A percentile compares a stretch with the other conserved stretches of the same genome.
Conservation (phyloP, 2,113 vertebrate genomes). For the Arenaria interpres region DNA sequence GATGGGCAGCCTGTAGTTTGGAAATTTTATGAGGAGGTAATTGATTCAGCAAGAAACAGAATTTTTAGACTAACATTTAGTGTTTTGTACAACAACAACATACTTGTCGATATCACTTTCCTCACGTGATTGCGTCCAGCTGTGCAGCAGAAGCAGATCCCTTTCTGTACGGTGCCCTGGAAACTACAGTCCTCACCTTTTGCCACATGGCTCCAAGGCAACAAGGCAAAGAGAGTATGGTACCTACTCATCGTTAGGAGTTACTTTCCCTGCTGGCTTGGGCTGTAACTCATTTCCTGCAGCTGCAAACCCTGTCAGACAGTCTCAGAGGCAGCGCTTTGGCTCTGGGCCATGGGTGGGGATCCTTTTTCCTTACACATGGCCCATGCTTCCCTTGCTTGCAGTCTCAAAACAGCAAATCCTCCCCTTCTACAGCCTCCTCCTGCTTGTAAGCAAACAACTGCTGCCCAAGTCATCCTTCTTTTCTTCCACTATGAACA, state of each 20-base stretch:
- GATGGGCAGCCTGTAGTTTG: not conserved
- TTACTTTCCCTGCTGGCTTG: slow-evolving; percentile 21
- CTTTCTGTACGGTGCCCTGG: not conserved
- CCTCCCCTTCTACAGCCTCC: not conserved
- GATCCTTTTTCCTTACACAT: slow-evolving; percentile 15
- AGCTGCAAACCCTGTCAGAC: slow-evolving; percentile 47
- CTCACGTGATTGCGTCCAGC: accelerated
- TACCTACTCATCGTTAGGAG: not conserved
- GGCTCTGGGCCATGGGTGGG: slow-evolving; percentile 8
- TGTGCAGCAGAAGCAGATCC: not conserved
- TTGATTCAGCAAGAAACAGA: not conserved
- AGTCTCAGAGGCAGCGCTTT: not conserved
- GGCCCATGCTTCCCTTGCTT: not conserved
- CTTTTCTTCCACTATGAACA: not conserved
- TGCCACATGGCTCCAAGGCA: not conserved
- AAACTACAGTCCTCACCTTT: not conserved
- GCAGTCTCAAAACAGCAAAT: not conserved
- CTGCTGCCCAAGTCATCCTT: not conserved
- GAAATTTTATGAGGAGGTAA: not conserved
- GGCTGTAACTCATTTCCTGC: slow-evolving; percentile 63
- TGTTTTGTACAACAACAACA: not conserved
- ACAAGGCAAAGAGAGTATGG: not conserved
- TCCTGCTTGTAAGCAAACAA: not conserved
- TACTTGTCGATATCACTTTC: not conserved
- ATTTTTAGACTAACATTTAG: not conserved